phyloP scores from a whole-genome alignment of 2,888 invertebrate genomes.

The Helobdella robusta region DNA sequence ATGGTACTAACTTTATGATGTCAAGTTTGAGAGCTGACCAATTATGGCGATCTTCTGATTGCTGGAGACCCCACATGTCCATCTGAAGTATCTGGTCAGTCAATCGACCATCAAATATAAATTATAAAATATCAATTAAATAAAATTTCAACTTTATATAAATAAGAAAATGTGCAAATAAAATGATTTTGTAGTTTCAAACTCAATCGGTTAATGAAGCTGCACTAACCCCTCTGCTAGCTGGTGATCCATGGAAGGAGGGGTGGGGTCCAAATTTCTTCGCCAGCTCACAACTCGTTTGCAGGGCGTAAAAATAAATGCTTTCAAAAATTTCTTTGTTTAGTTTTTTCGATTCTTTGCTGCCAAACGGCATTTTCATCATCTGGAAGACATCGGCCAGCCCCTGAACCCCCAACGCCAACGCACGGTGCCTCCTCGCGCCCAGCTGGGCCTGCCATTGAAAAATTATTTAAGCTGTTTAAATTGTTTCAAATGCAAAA shows the following conservation, averaged over 20 bases:
- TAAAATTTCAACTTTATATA: background rate
- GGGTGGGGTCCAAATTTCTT: slow-evolving; percentile 73
- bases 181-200: background rate
- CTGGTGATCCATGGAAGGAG: slow-evolving; percentile 80
- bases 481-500: background rate
- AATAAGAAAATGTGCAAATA: slow-evolving; percentile 9
- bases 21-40: slow-evolving; percentile 73
- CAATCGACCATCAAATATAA: slow-evolving; percentile 19
- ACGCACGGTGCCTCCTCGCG: slow-evolving; percentile 65
- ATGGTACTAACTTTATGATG: slow-evolving; percentile 60
- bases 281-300: slow-evolving; percentile 88
- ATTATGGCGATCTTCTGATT: slow-evolving; percentile 67
- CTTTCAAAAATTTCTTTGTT: slow-evolving; percentile 96
- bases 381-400: slow-evolving; percentile 89
- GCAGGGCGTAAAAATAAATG: slow-evolving; percentile 85
- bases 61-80: slow-evolving; percentile 90
- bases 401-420: slow-evolving; percentile 88
- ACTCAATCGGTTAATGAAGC: background rate
- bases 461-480: background rate
- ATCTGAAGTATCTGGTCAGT: slow-evolving; percentile 68
- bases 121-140: background rate
- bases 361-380: slow-evolving; percentile 58
- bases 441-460: slow-evolving; percentile 57
- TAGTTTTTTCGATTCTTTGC: slow-evolving; percentile 52
- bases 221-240: slow-evolving; percentile 67